Evolutionary conservation across 1,140 invertebrate species (phyloP), one percentile per base, ranked within the genome.

Genomic region (Drosophila equinoxialis): DNA sequence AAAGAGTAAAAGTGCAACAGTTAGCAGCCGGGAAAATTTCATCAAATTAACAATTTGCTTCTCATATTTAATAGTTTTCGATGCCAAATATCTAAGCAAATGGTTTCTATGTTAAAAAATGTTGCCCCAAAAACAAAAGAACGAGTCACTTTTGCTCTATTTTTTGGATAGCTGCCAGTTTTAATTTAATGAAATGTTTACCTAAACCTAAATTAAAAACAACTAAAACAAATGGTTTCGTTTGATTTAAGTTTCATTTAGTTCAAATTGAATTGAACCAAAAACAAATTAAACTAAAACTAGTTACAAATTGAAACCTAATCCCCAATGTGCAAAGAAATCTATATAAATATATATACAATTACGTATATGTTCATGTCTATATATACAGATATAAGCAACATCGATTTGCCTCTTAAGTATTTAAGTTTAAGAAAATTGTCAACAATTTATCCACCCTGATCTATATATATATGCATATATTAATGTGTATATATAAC

Each of bases 341-440:
- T 30, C 20, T 55, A 55, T 33, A 20, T 13, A 37, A 39, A 39
- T 39, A 37, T 37, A 37, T 13, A 26, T 17, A 30, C 30, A 30
- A 26, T 26, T 30, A 30, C 1, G 30, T 30, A 35, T 11, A 35
- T 58, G 35, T 37, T 35, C n/a, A 54, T 7, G 14, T 35, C 13
- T 35, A 37, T 39, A 59, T 10, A 59, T 39, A 37, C 26, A n/a
- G 23, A 55, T 55, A 39, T 59, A 59, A 54, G 35, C 62, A 72
- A 65, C 61, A 51, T 55, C 8, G 68, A 71, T 67, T 80, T 75
- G 78, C 71, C 72, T 77, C 77, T 80, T 85, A 81, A 86, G 83
- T 87, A 86, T 82, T 82, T 85, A 87, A 79, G 20, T 78, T 81
- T 85, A 74, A 51, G 70, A 65, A 71, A 74, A 20, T 39, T 59